Evolutionary conservation across 2,888 invertebrate species (phyloP).

Genomic region (Octonoba sinensis): DNA sequence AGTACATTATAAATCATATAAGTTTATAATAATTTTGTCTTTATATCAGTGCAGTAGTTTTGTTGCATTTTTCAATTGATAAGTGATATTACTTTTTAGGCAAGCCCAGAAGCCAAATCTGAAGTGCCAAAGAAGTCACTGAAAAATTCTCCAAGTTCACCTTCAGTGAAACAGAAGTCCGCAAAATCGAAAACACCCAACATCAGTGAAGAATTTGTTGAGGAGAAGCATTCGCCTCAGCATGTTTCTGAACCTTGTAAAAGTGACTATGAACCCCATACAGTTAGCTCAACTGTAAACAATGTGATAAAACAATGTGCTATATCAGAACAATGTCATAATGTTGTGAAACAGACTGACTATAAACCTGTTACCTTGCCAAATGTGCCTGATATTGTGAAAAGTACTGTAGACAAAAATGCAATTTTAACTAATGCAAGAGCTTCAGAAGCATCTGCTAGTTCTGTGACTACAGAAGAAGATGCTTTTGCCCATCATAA

Average conservation of each 20-base stretch:
- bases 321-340: slow-evolving; percentile 2
- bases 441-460: slow-evolving; percentile 22
- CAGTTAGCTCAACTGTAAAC: slow-evolving; percentile 12
- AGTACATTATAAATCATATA: no score
- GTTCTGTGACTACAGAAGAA: slow-evolving; percentile 66
- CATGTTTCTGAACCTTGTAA: slow-evolving; percentile 16
- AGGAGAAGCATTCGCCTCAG: slow-evolving; percentile 6
- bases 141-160: slow-evolving; percentile 22
- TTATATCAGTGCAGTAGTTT: no score
- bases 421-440: slow-evolving; percentile 26
- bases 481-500: slow-evolving; percentile 70
- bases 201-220: slow-evolving; percentile 3
- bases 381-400: slow-evolving; percentile 36
- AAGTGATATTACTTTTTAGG: slow-evolving; percentile 18
- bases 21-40: no score
- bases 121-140: slow-evolving; percentile 22
- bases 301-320: slow-evolving; percentile 32
- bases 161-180: slow-evolving; percentile 12
- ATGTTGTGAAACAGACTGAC: slow-evolving; percentile 18
- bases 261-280: slow-evolving; percentile 12
- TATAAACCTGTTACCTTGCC: slow-evolving; percentile 13
- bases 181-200: not conserved
- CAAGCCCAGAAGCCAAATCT: slow-evolving; percentile 46
- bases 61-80: no score
- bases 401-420: slow-evolving; percentile 20